Conservation (phyloP, 2,888 invertebrate species). For the Philereme vetulata region DNA sequence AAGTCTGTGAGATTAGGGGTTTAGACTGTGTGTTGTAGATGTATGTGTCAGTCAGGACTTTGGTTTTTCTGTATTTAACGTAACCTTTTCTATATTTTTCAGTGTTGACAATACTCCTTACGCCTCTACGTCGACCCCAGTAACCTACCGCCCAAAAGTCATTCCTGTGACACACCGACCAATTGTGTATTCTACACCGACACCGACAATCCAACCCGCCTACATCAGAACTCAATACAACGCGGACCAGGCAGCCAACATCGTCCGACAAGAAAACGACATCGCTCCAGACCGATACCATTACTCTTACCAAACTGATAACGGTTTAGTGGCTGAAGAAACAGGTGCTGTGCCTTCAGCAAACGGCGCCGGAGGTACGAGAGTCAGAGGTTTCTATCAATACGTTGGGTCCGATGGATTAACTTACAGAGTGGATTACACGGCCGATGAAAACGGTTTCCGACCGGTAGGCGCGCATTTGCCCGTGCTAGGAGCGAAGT, state of each 20-base stretch:
- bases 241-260: slow-evolving; percentile 80
- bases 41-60: too few relatives aligned
- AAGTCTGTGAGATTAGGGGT: too few relatives aligned
- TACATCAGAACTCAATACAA: slow-evolving; percentile 47
- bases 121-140: slow-evolving; percentile 48
- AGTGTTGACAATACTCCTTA: slow-evolving; percentile 51
- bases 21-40: too few relatives aligned
- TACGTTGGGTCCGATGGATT: slow-evolving; percentile 86
- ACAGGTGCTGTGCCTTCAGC: slow-evolving; percentile 80
- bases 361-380: slow-evolving; percentile 81
- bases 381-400: slow-evolving; percentile 86
- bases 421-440: slow-evolving; percentile 83
- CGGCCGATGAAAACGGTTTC: slow-evolving; percentile 85
- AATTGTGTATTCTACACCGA: slow-evolving; percentile 38
- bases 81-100: not conserved
- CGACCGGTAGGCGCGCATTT: slow-evolving; percentile 81
- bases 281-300: slow-evolving; percentile 82
- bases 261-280: slow-evolving; percentile 80
- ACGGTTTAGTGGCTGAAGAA: slow-evolving; percentile 86
- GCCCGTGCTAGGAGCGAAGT: slow-evolving; percentile 49
- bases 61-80: too few relatives aligned
- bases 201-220: slow-evolving; percentile 24
- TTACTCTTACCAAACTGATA: slow-evolving; percentile 85
- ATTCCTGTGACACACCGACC: slow-evolving; percentile 42
- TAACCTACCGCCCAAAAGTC: slow-evolving; percentile 50